phyloP scores from a whole-genome alignment of 2,888 invertebrate genomes.

The Pristionchus maxplancki region DNA sequence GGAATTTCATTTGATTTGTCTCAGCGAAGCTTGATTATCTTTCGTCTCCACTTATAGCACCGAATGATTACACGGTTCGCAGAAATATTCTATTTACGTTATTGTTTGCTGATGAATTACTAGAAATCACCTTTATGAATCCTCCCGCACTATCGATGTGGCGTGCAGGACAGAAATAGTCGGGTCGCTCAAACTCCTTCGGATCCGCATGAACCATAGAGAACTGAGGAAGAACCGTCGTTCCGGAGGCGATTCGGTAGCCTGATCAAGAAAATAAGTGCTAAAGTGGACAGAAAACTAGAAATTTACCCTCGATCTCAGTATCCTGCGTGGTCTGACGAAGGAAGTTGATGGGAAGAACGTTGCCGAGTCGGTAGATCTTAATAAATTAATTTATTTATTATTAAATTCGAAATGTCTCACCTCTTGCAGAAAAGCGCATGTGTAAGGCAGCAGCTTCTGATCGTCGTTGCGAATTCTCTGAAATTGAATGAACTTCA shows the following conservation, averaged over 20 bases:
- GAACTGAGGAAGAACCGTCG: slow-evolving; percentile 26
- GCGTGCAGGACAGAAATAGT: slow-evolving; percentile 27
- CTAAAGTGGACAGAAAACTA: too few relatives aligned
- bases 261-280: not conserved
- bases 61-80: too few relatives aligned
- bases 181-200: slow-evolving; percentile 34
- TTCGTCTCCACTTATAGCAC: too few relatives aligned
- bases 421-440: slow-evolving; percentile 24
- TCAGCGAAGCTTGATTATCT: too few relatives aligned
- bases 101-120: too few relatives aligned
- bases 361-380: slow-evolving; percentile 19
- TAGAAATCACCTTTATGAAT: slow-evolving; percentile 29
- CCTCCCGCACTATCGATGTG: slow-evolving; percentile 7
- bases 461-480: slow-evolving; percentile 18
- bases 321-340: slow-evolving; percentile 17
- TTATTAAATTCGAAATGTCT: not conserved
- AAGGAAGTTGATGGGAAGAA: slow-evolving; percentile 43
- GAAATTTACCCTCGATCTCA: slow-evolving; percentile 17
- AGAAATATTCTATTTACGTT: too few relatives aligned
- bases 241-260: not conserved
- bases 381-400: not conserved
- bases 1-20: not conserved
- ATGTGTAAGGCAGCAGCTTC: slow-evolving; percentile 22
- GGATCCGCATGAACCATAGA: not conserved
- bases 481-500: too few relatives aligned